Percentiles rank a stretch among this genome's conserved stretches.
Evolutionary conservation across 2,888 invertebrate genomes (phyloP).

Genomic region (Tolmerus cingulatus): DNA sequence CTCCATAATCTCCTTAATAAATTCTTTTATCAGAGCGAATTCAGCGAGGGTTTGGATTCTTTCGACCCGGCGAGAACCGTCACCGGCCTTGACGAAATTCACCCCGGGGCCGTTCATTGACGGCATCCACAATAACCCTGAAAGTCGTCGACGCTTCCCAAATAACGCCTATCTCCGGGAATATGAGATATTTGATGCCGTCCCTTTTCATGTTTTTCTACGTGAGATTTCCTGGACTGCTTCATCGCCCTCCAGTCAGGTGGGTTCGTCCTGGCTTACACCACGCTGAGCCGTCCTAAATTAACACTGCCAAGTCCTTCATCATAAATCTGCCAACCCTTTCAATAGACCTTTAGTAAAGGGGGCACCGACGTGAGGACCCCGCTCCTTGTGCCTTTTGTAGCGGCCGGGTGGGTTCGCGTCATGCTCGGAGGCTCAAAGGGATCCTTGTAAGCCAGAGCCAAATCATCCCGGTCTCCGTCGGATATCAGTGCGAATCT

Average conservation of each 20-base stretch:
- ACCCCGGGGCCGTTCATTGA: neutral
- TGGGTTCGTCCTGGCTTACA: neutral
- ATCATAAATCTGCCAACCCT: constrained; percentile 37
- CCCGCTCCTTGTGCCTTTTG: neutral
- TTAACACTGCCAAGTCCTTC: constrained; percentile 21
- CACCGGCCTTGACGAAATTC: neutral
- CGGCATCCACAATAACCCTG: neutral
- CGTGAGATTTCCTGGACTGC: neutral
- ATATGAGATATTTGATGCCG: constrained; percentile 6
- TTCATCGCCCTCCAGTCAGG: neutral
- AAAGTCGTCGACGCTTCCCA: neutral
- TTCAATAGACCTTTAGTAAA: constrained; percentile 1
- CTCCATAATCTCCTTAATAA: constrained; percentile 9
- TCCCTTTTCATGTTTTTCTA: constrained; percentile 16
- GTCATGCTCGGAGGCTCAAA: neutral
- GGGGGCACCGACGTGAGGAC: neutral
- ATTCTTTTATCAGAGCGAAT: neutral
- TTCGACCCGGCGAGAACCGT: neutral
- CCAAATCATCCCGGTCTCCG: neutral
- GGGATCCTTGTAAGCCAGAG: neutral
- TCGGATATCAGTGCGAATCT: neutral
- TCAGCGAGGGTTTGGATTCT: neutral
- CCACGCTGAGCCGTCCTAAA: neutral
- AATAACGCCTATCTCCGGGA: constrained; percentile 2
- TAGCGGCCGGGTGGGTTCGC: neutral